A percentile compares a stretch with the other conserved stretches of the same genome.
Evolutionary conservation across 2,113 vertebrate species (phyloP).

Genomic region (Apeltes quadracus): DNA sequence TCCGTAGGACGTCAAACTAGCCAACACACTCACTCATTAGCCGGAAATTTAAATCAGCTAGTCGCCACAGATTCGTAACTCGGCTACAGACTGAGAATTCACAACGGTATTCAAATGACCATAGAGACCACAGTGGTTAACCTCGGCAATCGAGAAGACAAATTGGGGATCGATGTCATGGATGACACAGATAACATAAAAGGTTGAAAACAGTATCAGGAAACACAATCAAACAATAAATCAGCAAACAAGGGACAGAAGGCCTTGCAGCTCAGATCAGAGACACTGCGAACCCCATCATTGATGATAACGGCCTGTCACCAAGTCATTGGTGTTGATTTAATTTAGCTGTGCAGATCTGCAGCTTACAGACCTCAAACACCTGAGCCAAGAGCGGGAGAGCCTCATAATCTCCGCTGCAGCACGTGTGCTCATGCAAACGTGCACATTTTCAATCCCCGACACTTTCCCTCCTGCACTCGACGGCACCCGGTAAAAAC

Average conservation of each 20-base stretch:
- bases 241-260: neutral
- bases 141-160: too few relatives aligned
- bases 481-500: slow-evolving; percentile 27
- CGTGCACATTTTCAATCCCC: slow-evolving; percentile 43
- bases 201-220: neutral
- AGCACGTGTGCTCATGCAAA: slow-evolving; percentile 51
- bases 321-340: slow-evolving; percentile 41
- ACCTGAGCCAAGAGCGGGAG: slow-evolving; percentile 45
- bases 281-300: slow-evolving; percentile 27
- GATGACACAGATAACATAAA: neutral
- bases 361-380: slow-evolving; percentile 26
- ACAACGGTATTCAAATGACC: too few relatives aligned
- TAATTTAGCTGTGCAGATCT: slow-evolving; percentile 41
- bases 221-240: neutral
- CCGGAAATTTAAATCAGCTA: too few relatives aligned
- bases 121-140: too few relatives aligned
- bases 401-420: slow-evolving; percentile 38
- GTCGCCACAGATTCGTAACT: too few relatives aligned
- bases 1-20: too few relatives aligned
- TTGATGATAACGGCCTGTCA: slow-evolving; percentile 48
- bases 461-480: slow-evolving; percentile 35
- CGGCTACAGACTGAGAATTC: too few relatives aligned
- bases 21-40: too few relatives aligned
- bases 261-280: slow-evolving; percentile 9
- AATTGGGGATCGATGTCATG: too few relatives aligned